These are phyloP conservation scores for Agrotis segetum DNA, from an alignment of 2,888 invertebrate species.

Conservation along the genomic window DNA sequence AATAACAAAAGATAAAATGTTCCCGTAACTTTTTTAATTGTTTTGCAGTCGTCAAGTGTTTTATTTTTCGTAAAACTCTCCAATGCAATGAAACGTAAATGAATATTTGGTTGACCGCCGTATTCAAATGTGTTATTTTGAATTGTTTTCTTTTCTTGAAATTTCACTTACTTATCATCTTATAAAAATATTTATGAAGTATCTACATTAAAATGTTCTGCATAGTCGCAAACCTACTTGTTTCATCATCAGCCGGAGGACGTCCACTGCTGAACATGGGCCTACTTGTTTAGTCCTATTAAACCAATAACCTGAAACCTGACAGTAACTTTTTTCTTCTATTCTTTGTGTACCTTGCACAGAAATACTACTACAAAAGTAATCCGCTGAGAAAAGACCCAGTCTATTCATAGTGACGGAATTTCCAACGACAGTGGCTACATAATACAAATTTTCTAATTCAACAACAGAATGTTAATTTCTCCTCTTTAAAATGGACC, in stretches of 20 bases:
- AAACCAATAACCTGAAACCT: not conserved
- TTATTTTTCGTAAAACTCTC: conserved; percentile 40
- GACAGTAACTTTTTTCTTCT: not conserved
- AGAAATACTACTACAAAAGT: not conserved
- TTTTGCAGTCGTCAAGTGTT: conserved; percentile 35
- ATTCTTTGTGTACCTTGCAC: not conserved
- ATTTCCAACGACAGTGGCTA: conserved; percentile 66
- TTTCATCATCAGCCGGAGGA: too few species aligned
- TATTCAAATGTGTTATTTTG: conserved; percentile 29
- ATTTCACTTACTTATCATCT: conserved; percentile 7
- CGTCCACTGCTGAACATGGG: too few species aligned
- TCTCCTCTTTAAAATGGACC: conserved; percentile 54
- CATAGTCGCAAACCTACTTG: too few species aligned
- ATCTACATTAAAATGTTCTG: too few species aligned
- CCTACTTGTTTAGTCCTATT: conserved; percentile 14
- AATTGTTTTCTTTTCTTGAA: not conserved
- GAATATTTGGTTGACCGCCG: conserved; percentile 39
- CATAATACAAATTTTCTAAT: conserved; percentile 69
- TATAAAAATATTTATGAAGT: not conserved
- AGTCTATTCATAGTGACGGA: conserved; percentile 70
- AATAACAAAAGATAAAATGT: conserved; percentile 51
- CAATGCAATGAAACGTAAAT: conserved; percentile 39
- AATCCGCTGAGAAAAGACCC: conserved; percentile 36
- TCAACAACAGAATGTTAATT: conserved; percentile 76
- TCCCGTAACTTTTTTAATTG: conserved; percentile 52